Base-by-base conservation (phyloP, 1,140 invertebrate species). In the Aphidius gifuensis region DNA sequence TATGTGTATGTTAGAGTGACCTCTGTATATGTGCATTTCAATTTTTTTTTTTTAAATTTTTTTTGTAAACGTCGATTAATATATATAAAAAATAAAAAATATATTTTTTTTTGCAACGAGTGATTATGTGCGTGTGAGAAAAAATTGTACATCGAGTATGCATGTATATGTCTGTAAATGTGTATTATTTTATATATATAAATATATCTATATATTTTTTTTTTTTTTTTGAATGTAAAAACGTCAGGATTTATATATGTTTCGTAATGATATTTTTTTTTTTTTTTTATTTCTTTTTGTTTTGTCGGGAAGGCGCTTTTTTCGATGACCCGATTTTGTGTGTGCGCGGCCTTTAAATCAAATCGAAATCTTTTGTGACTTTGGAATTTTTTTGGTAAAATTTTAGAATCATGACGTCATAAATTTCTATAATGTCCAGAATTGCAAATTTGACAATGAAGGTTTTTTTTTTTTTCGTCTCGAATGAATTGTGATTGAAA, bases 1-100 rank as follows among this genome's bases (percentile, higher is more conserved):
- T 53, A 51, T 23, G 46, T 55, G 50, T 43, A 40, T 48, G 23
- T 62, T 53, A 42, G 5, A 5, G 49, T 58, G 23, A 60, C 8
- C 9, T 57, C 53, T 55, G 56, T 65, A 58, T 65, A 64, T 66
- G 54, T 66, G 23, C 23, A 23, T 23, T 23, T 23, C n/a, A n/a
- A n/a, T n/a, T n/a, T n/a, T n/a, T n/a, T n/a, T n/a, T n/a, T n/a
- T n/a, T n/a, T n/a, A n/a, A n/a, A n/a, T n/a, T n/a, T 51, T 62
- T 55, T 68, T 44, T 61, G 55, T 53, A 44, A 62, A 58, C 54
- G 64, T 32, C 48, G 60, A 62, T 8, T 48, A 59, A 32, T 62
- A 61, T 58, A 51, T 65, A 9, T 53, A 51, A 57, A 58, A 60
- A 61, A 21, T 40, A 42, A 51, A 23, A 16, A 57, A 40, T 56